Evolutionary conservation across 2,888 invertebrate genomes (phyloP).

Genomic region (Chouioia cunea): DNA sequence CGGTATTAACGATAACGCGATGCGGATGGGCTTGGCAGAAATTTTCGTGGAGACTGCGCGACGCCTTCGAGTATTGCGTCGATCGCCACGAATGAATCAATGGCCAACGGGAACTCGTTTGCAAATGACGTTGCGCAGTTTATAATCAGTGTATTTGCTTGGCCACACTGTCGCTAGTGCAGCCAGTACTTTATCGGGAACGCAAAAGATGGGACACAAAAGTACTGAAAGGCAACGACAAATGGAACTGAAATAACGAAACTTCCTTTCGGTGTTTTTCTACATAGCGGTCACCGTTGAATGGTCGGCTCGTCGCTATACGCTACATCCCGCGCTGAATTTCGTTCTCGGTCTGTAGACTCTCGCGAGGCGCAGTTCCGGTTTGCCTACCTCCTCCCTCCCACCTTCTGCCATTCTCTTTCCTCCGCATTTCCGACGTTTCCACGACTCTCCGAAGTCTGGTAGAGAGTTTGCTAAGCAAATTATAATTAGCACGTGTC

Average conservation of each 20-base stretch:
- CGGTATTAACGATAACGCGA: constrained; percentile 13
- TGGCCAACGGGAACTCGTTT: too few relatives aligned
- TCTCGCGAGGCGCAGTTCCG: constrained; percentile 33
- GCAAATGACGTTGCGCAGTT: not conserved
- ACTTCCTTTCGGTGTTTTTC: not conserved
- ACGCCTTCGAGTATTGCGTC: too few relatives aligned
- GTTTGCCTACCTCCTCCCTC: constrained; percentile 3
- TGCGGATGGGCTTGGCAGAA: not conserved
- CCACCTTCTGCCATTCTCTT: not conserved
- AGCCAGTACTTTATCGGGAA: not conserved
- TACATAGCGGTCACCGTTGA: constrained; percentile 9
- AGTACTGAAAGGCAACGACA: not conserved
- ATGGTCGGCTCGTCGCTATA: constrained; percentile 12
- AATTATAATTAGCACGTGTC: constrained; percentile 57
- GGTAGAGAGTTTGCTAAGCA: constrained; percentile 35
- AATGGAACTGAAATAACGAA: not conserved
- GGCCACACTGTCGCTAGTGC: not conserved
- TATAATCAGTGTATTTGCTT: not conserved
- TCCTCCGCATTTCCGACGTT: constrained; percentile 19
- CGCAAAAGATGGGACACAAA: not conserved
- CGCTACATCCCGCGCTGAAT: not conserved
- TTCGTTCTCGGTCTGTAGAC: not conserved
- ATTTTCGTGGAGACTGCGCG: too few relatives aligned
- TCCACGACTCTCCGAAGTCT: too few relatives aligned
- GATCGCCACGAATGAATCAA: too few relatives aligned